A percentile compares a stretch with the other conserved stretches of the same genome.
These are phyloP conservation scores for Fratercula arctica DNA, from an alignment of 2,797 vertebrate genomes.

Conservation along the genomic window DNA sequence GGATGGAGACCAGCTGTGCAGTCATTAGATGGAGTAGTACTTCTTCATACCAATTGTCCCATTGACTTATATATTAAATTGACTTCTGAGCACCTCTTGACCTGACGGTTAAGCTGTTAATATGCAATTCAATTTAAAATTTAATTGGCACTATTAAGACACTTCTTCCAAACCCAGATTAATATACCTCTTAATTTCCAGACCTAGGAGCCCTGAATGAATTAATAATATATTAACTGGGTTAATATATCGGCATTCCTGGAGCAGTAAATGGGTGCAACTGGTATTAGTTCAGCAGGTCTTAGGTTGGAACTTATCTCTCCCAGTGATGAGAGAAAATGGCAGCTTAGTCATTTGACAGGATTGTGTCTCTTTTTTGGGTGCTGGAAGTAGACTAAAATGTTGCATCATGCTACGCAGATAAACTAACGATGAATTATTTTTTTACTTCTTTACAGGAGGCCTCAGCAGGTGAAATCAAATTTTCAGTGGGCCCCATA, in stretches of 20 bases:
- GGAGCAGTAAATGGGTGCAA: neutral
- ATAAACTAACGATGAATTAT: neutral
- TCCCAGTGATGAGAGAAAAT: neutral
- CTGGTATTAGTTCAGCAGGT: neutral
- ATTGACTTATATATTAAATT: conserved; percentile 38
- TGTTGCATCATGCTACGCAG: neutral
- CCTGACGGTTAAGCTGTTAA: conserved; percentile 29
- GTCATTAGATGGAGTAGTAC: neutral
- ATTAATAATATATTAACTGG: conserved; percentile 26
- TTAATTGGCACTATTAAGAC: conserved; percentile 46
- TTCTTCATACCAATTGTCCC: neutral
- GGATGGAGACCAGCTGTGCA: neutral
- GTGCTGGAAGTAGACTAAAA: neutral
- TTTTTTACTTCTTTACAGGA: neutral
- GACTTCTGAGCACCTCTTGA: conserved; percentile 40
- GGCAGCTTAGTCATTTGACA: neutral
- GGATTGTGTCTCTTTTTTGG: neutral
- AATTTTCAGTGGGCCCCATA: neutral
- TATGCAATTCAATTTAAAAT: conserved; percentile 39
- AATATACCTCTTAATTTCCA: conserved; percentile 29
- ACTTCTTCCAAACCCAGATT: conserved; percentile 15
- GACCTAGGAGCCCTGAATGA: neutral
- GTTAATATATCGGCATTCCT: neutral
- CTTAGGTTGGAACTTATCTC: neutral
- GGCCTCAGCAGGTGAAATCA: neutral